Percentiles rank a stretch among this genome's conserved stretches.
phyloP scores from a whole-genome alignment of 1,140 invertebrate species.

The Monomorium pharaonis region DNA sequence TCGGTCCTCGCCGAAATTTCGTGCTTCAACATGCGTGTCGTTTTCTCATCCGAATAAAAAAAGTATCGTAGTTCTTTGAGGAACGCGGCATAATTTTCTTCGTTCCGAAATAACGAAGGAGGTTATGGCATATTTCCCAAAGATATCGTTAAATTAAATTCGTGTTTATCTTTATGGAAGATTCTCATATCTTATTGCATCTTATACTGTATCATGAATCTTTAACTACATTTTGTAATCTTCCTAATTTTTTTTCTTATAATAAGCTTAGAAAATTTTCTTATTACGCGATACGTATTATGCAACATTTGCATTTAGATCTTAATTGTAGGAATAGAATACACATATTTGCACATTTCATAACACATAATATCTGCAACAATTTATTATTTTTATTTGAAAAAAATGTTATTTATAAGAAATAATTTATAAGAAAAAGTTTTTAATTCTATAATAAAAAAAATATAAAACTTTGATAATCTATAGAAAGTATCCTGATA shows the following conservation, averaged over 20 bases:
- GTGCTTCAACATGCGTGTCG: neutral
- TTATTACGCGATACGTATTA: neutral
- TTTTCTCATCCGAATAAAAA: neutral
- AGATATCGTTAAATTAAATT: neutral
- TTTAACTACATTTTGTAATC: neutral
- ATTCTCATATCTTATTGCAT: neutral
- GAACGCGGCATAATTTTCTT: neutral
- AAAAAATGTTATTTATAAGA: neutral
- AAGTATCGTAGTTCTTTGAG: neutral
- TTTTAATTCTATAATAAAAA: too few species aligned
- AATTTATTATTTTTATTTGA: neutral
- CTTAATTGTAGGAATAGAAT: neutral
- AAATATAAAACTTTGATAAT: too few species aligned
- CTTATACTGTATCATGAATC: neutral
- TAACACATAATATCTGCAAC: neutral
- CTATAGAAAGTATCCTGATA: too few species aligned
- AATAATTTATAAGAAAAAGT: neutral
- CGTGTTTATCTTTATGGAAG: neutral
- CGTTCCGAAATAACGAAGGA: neutral
- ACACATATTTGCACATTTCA: neutral
- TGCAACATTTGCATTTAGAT: neutral
- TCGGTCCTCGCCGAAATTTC: constrained; percentile 24
- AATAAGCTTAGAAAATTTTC: neutral
- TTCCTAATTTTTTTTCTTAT: neutral
- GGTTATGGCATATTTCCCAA: neutral